Evolutionary conservation across 1,140 invertebrate species (phyloP), one percentile per base, ranked within the genome.

Genomic region (Cotesia vestalis): DNA sequence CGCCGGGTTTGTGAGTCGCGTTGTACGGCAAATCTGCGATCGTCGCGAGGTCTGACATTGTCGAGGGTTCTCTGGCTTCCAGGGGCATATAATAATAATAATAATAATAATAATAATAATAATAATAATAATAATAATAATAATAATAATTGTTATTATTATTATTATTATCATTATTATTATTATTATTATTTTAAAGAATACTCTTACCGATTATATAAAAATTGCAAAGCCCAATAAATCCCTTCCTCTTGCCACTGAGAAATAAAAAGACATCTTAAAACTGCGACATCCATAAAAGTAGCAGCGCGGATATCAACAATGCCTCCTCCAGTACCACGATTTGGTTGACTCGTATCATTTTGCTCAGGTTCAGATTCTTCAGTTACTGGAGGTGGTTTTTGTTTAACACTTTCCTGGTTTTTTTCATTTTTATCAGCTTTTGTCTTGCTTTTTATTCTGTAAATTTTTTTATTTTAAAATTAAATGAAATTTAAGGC

Each of bases 231-330:
- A 35, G 95, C 96, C 98, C 98, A 99, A 87, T 94, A 96, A 35
- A 99, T 92, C 1, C 98, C 98, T 86, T 99, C 97, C 84, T 99
- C 97, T 79, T 95, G 92, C 98, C 98, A 99, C 80, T 98, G 96
- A 0, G 94, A 91, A 72, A 98, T 94, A 84, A 99, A 98, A n/a
- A 99, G 89, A 86, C 97, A 99, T 66, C 97, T 90, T 27, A 99
- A 83, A 4, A 98, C 96, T 11, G 96, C 95, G 9, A 99, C 95
- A 86, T 99, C 98, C 34, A 99, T 83, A 82, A 97, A 98, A 46
- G 96, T 98, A 0, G 98, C 96, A 27, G 95, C 91, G n/a, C 91
- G 90, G 2, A 94, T 89, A 86, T 96, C 92, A 27, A 83, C 81
- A 61, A 83, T 77, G 27, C 82, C 57, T 38, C 51, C 53, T 53